Evolutionary conservation across 1,140 invertebrate species (phyloP).

Genomic region (Bicyclus anynana): DNA sequence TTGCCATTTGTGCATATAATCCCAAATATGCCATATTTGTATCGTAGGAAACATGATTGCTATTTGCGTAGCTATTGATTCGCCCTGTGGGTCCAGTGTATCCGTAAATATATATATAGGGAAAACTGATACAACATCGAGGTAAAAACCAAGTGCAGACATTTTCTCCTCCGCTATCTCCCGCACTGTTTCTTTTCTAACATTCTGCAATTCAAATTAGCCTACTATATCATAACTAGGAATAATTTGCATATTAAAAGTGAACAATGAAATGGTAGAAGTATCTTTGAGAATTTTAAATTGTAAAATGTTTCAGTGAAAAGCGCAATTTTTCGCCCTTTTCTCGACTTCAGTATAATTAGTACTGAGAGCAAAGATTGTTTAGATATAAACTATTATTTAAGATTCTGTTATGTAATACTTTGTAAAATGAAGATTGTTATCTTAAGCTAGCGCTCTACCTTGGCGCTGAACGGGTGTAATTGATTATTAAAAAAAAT

Average conservation of each 20-base stretch:
- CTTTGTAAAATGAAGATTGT: no score
- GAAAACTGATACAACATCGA: conserved; percentile 61
- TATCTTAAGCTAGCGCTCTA: no score
- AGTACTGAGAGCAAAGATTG: neutral
- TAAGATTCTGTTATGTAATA: no score
- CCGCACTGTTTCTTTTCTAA: conserved; percentile 50
- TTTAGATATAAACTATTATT: neutral
- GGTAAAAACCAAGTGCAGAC: conserved; percentile 56
- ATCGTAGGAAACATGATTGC: conserved; percentile 43
- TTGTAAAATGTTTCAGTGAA: neutral
- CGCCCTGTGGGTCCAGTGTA: conserved; percentile 44
- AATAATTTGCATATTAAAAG: conserved; percentile 17
- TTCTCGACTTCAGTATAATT: neutral
- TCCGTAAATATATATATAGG: conserved; percentile 58
- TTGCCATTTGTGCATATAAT: conserved; percentile 53
- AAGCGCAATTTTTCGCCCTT: no score
- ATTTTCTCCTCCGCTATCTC: conserved; percentile 67
- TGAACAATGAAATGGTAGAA: neutral
- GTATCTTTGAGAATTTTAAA: neutral
- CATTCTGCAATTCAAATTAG: conserved; percentile 38
- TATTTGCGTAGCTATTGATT: conserved; percentile 42
- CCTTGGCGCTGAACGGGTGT: no score
- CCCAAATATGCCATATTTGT: conserved; percentile 68
- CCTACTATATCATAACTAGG: conserved; percentile 2
- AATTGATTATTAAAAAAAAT: no score